Evolutionary conservation across 64 coral and sea anemone genomes (phyloP).

Genomic region (Pocillopora damicornis): DNA sequence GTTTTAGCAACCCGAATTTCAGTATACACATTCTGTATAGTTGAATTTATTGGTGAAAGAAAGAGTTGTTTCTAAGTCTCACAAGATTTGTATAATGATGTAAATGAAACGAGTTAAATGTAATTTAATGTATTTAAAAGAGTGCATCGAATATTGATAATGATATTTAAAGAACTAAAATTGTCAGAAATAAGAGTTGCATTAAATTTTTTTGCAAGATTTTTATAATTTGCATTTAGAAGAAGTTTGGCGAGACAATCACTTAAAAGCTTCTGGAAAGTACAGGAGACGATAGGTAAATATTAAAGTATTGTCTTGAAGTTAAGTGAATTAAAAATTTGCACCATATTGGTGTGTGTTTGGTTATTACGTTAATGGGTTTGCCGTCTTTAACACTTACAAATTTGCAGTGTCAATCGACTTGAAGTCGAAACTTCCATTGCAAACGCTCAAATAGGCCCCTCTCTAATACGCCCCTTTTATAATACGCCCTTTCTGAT

Average conservation of each 20-base stretch:
- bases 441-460: no score
- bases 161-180: slow-evolving; percentile 17
- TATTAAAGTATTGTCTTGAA: not conserved
- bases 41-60: not conserved
- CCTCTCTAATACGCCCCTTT: no score
- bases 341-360: not conserved
- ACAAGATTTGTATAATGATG: not conserved
- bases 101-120: not conserved
- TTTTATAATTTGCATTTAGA: not conserved
- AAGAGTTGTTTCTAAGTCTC: not conserved
- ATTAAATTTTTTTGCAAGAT: not conserved
- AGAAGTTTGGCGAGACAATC: not conserved
- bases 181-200: not conserved
- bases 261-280: not conserved
- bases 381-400: no score
- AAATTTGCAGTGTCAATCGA: no score
- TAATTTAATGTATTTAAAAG: slow-evolving; percentile 29
- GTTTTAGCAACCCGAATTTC: no score
- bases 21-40: not conserved
- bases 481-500: no score
- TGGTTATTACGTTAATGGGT: not conserved
- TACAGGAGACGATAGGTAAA: not conserved
- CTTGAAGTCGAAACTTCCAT: no score
- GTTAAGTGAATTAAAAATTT: not conserved
- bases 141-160: not conserved